phyloP scores from a whole-genome alignment of 2,888 invertebrate species.

The Rhamphomyia laevipes region DNA sequence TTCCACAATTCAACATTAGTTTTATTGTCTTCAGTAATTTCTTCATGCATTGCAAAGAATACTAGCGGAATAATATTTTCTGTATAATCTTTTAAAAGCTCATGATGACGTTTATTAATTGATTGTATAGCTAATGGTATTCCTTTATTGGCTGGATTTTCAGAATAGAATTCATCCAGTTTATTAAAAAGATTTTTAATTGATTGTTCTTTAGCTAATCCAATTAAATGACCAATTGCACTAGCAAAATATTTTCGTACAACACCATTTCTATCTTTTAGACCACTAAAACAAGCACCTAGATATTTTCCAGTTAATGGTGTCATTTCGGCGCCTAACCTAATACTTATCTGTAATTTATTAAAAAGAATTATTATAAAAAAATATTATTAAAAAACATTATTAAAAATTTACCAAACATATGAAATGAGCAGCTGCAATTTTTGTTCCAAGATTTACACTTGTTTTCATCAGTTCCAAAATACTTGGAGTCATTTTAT shows the following conservation, averaged over 20 bases:
- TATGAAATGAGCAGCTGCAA: conserved; percentile 68
- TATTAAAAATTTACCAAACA: conserved; percentile 44
- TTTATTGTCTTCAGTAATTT: conserved; percentile 50
- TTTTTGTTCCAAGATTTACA: conserved; percentile 73
- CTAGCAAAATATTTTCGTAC: conserved; percentile 74
- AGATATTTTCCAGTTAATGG: conserved; percentile 48
- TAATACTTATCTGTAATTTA: conserved; percentile 31
- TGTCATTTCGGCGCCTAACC: conserved; percentile 43
- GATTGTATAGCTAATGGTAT: conserved; percentile 67
- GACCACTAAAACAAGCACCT: conserved; percentile 50
- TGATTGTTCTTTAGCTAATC: conserved; percentile 59
- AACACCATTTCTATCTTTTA: conserved; percentile 72
- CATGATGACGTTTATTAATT: conserved; percentile 71
- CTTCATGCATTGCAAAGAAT: conserved; percentile 84
- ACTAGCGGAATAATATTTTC: conserved; percentile 65
- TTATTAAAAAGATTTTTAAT: conserved; percentile 47
- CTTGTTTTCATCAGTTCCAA: conserved; percentile 70
- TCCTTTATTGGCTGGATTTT: conserved; percentile 61
- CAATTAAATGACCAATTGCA: conserved; percentile 74
- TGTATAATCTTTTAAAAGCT: conserved; percentile 66
- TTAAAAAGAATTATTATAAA: too few relatives aligned
- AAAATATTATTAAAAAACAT: neutral
- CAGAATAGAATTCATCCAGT: conserved; percentile 46
- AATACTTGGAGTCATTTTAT: conserved; percentile 67
- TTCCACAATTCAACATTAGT: conserved; percentile 63